phyloP scores from a whole-genome alignment of 2,113 vertebrate genomes.

The Piprites chloris region DNA sequence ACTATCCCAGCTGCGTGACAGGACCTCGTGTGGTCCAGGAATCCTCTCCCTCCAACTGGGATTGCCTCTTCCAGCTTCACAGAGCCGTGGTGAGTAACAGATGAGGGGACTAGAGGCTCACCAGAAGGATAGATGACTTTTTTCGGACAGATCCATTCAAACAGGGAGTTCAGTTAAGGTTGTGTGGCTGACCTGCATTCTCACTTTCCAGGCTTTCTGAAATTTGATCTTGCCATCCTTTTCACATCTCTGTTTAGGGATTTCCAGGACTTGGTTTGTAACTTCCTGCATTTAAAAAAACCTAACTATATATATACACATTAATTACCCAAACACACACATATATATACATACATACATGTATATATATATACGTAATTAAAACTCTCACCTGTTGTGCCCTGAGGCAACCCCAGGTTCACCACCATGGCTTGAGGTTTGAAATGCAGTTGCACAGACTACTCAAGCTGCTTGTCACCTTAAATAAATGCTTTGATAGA shows the following conservation, averaged over 20 bases:
- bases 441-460: background rate
- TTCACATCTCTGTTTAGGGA: background rate
- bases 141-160: background rate
- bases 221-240: background rate
- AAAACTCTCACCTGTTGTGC: background rate
- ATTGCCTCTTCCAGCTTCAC: background rate
- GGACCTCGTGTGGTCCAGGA: background rate
- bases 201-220: background rate
- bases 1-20: background rate
- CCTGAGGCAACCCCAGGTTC: background rate
- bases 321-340: too few relatives aligned
- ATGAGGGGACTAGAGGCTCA: background rate
- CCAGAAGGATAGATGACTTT: background rate
- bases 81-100: background rate
- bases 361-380: too few relatives aligned
- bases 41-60: background rate
- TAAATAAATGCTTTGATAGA: background rate
- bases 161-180: background rate
- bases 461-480: background rate
- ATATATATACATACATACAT: too few relatives aligned
- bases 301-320: background rate
- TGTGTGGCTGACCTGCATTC: background rate
- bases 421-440: background rate
- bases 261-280: background rate
- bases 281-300: background rate